Conservation (phyloP, 2,113 vertebrate genomes). For the Pedetes capensis region DNA sequence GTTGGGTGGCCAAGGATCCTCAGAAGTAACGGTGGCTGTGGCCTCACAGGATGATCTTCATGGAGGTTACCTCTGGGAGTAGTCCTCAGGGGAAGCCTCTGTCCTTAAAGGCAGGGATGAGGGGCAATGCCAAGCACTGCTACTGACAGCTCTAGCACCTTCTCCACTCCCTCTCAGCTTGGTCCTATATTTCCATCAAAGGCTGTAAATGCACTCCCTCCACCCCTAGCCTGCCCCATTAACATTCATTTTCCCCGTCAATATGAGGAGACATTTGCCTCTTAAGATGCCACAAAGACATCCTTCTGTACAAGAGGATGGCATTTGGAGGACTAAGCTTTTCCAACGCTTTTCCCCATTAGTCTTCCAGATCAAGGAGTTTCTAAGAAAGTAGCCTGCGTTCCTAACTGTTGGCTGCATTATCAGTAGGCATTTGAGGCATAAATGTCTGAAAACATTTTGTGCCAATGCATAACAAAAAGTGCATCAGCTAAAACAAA, state of each 20-base stretch:
- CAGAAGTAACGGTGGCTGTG: background rate
- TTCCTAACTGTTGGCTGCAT: background rate
- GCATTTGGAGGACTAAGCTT: background rate
- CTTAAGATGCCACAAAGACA: background rate
- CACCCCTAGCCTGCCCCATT: background rate
- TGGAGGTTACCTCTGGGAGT: background rate
- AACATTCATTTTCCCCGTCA: background rate
- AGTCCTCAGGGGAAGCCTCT: background rate
- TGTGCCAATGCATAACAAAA: background rate
- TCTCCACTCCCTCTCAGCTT: background rate
- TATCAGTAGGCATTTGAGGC: background rate
- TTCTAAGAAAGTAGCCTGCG: background rate
- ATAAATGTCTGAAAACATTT: background rate
- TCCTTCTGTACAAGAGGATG: background rate
- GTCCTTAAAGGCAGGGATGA: background rate
- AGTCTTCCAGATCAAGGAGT: background rate
- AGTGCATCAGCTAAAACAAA: background rate
- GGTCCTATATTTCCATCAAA: background rate
- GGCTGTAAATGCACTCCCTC: background rate
- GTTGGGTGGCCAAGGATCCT: background rate
- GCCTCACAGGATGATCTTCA: background rate
- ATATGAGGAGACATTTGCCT: background rate
- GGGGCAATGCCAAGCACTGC: background rate
- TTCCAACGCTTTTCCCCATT: background rate
- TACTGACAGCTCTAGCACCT: no score